These are phyloP conservation scores for Circaetus gallicus DNA, from an alignment of 2,113 vertebrate species.

Conservation along the genomic window DNA sequence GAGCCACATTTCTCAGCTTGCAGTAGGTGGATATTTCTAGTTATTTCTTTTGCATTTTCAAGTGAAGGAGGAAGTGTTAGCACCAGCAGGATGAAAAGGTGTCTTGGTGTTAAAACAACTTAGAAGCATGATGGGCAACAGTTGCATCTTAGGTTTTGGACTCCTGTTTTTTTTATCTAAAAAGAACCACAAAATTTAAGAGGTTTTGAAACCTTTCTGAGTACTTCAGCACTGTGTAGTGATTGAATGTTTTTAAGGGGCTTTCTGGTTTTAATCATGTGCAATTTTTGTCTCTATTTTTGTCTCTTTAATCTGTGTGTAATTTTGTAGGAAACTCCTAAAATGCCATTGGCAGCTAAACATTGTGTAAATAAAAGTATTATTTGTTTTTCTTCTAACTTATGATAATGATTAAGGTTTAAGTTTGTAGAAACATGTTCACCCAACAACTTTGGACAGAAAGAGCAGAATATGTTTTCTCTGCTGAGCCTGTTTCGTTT, in stretches of 20 bases:
- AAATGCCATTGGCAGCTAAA: not conserved
- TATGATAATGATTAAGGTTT: not conserved
- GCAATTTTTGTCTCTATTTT: not conserved
- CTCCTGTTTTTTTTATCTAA: not conserved
- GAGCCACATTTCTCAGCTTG: not conserved
- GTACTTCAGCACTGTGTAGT: not conserved
- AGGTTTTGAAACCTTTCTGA: not conserved
- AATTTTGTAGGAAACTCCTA: not conserved
- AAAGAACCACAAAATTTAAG: not conserved
- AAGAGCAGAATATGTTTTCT: not conserved
- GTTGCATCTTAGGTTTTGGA: not conserved
- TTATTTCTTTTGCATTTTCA: not conserved
- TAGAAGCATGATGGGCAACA: not conserved
- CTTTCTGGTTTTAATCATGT: not conserved
- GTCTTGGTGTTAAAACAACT: not conserved
- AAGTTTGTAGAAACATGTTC: not conserved
- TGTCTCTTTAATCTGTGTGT: not conserved
- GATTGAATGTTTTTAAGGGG: not conserved
- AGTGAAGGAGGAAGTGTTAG: not conserved
- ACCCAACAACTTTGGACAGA: not conserved
- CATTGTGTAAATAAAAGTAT: not conserved
- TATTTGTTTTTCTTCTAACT: not conserved
- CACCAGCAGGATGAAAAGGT: not conserved
- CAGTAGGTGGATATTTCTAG: not conserved
- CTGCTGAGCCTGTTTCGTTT: not conserved